Conservation (phyloP, 2,113 vertebrate species). For the Hydrochoerus hydrochaeris region DNA sequence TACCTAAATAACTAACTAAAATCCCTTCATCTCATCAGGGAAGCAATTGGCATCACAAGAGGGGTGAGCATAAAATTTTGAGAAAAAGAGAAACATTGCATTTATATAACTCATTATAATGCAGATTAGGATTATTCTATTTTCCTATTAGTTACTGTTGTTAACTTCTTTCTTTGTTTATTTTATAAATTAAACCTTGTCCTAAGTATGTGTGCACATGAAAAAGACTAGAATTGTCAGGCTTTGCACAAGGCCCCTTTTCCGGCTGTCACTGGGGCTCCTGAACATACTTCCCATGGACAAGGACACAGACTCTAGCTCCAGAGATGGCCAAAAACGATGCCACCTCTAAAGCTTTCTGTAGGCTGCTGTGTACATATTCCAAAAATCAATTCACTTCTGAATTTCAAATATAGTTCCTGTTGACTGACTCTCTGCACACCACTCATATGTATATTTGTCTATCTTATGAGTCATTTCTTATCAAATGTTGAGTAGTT, state of each 20-base stretch:
- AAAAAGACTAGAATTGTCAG: background rate
- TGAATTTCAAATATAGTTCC: background rate
- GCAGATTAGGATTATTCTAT: too few species aligned
- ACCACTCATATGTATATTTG: background rate
- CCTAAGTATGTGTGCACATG: background rate
- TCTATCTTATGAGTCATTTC: background rate
- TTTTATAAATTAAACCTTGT: background rate
- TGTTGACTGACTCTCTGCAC: background rate
- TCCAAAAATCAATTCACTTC: background rate
- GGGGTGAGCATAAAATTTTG: background rate
- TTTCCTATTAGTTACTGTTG: background rate
- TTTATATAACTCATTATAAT: background rate
- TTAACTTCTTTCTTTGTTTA: background rate
- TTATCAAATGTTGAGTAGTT: background rate
- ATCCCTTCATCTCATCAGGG: background rate
- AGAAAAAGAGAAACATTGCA: background rate
- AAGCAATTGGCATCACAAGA: background rate
- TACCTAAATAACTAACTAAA: too few species aligned
- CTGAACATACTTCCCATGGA: background rate
- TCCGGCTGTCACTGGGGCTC: too few species aligned
- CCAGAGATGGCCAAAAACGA: too few species aligned
- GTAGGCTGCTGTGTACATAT: background rate
- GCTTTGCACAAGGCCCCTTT: background rate
- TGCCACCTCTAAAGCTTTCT: background rate
- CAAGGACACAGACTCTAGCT: too few species aligned